Percentiles rank a stretch among this genome's conserved stretches.
These are phyloP conservation scores for Eriosoma lanigerum DNA, from an alignment of 1,140 invertebrate species.

Conservation along the genomic window DNA sequence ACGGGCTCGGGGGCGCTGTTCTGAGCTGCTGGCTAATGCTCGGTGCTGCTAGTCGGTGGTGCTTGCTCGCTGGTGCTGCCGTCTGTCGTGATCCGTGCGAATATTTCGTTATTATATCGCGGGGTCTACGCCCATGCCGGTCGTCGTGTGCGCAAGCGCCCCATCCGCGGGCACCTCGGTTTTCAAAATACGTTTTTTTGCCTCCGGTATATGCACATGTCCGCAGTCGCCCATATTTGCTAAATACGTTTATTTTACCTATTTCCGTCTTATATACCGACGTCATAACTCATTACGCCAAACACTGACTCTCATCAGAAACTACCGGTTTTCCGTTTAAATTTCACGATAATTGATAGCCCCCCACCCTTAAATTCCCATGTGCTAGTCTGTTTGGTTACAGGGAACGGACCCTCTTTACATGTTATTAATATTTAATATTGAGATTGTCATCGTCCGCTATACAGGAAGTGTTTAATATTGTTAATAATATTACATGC, in stretches of 20 bases:
- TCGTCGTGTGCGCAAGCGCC: not conserved
- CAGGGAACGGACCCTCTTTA: too few species aligned
- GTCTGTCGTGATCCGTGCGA: not conserved
- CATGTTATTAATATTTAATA: too few species aligned
- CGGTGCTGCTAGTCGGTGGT: not conserved
- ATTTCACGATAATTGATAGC: not conserved
- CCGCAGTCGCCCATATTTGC: not conserved
- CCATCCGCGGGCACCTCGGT: not conserved
- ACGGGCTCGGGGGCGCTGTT: slow-evolving; percentile 6
- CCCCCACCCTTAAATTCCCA: too few species aligned
- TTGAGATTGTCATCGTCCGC: too few species aligned
- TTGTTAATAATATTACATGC: too few species aligned
- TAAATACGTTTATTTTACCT: too few species aligned
- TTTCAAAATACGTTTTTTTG: slow-evolving; percentile 15
- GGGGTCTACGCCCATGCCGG: slow-evolving; percentile 13
- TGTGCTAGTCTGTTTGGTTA: too few species aligned
- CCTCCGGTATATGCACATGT: not conserved
- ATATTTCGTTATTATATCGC: not conserved
- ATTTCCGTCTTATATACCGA: too few species aligned
- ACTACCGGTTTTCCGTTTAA: not conserved
- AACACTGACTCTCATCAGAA: too few species aligned
- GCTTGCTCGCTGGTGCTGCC: slow-evolving; percentile 11
- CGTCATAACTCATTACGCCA: too few species aligned
- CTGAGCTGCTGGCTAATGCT: not conserved
- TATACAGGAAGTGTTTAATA: too few species aligned